These are phyloP conservation scores for Rostratula benghalensis DNA, from an alignment of 2,113 vertebrate genomes.

Conservation along the genomic window DNA sequence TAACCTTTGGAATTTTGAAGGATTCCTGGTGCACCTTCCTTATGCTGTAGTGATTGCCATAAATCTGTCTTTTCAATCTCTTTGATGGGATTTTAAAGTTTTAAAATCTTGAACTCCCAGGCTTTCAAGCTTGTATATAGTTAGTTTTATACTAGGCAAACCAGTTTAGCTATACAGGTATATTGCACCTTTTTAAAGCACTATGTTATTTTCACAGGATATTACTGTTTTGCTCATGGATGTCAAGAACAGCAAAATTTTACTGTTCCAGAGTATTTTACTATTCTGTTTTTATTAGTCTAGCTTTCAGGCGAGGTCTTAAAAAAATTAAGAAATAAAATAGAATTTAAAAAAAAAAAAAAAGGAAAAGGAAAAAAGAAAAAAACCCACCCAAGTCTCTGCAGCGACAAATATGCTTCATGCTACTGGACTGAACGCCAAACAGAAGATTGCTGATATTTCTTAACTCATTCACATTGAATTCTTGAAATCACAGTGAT, in stretches of 20 bases:
- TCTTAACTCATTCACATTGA: slow-evolving; percentile 69
- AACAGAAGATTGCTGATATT: slow-evolving; percentile 69
- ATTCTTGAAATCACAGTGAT: slow-evolving; percentile 71
- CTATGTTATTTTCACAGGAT: slow-evolving; percentile 80
- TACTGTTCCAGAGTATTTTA: slow-evolving; percentile 83
- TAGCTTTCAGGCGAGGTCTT: slow-evolving; percentile 80
- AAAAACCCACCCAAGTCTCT: slow-evolving; percentile 69
- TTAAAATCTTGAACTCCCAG: slow-evolving; percentile 77
- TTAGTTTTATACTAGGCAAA: slow-evolving; percentile 83
- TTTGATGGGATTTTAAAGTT: slow-evolving; percentile 81
- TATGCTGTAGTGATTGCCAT: slow-evolving; percentile 82
- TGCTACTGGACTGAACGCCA: slow-evolving; percentile 68
- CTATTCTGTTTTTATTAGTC: slow-evolving; percentile 80
- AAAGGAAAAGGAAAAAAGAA: slow-evolving; percentile 34
- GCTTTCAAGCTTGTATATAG: slow-evolving; percentile 80
- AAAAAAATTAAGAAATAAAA: slow-evolving; percentile 45
- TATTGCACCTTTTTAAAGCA: slow-evolving; percentile 82
- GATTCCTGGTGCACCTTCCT: slow-evolving; percentile 85
- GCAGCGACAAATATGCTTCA: slow-evolving; percentile 63
- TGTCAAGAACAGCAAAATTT: slow-evolving; percentile 81
- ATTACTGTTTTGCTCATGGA: slow-evolving; percentile 81
- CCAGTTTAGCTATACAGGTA: slow-evolving; percentile 77
- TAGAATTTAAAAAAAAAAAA: slow-evolving; percentile 21
- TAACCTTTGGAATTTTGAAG: slow-evolving; percentile 79
- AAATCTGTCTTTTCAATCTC: slow-evolving; percentile 77